A percentile compares a stretch with the other conserved stretches of the same genome.
These are phyloP conservation scores for Sciurus niger DNA, from an alignment of 2,113 vertebrate genomes.

Conservation along the genomic window DNA sequence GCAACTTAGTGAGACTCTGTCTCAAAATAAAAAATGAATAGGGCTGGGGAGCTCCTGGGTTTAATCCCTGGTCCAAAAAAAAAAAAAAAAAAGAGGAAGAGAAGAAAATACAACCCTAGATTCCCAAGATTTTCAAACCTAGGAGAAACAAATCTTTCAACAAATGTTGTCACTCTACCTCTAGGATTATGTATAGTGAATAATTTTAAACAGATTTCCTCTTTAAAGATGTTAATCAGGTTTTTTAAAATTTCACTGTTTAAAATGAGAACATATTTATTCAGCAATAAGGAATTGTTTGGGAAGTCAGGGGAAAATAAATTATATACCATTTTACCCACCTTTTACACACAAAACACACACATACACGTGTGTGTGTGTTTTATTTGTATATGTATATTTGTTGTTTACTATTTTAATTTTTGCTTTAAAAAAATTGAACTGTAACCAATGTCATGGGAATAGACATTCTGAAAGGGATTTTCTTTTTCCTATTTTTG, in stretches of 20 bases:
- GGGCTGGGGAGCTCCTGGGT: no score
- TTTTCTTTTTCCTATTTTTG: background rate
- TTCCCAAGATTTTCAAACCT: conserved; percentile 78
- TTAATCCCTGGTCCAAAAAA: no score
- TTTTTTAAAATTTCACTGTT: conserved; percentile 79
- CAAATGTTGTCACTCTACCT: background rate
- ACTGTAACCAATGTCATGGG: background rate
- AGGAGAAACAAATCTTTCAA: background rate
- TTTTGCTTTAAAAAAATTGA: conserved; percentile 45
- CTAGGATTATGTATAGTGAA: background rate
- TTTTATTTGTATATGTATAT: background rate
- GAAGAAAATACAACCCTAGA: background rate
- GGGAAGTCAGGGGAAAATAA: conserved; percentile 80
- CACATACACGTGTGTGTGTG: background rate
- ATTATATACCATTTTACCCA: conserved; percentile 74
- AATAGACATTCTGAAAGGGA: background rate
- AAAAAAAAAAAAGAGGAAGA: background rate
- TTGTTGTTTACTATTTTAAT: conserved; percentile 30
- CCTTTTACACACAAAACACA: background rate
- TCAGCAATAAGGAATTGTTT: conserved; percentile 82
- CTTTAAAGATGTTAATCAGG: conserved; percentile 50
- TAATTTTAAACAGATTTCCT: conserved; percentile 67
- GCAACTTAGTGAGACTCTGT: no score
- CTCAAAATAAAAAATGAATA: no score
- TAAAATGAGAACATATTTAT: conserved; percentile 77